phyloP scores from a whole-genome alignment of 1,140 invertebrate genomes.

The Aphelenchoides besseyi region DNA sequence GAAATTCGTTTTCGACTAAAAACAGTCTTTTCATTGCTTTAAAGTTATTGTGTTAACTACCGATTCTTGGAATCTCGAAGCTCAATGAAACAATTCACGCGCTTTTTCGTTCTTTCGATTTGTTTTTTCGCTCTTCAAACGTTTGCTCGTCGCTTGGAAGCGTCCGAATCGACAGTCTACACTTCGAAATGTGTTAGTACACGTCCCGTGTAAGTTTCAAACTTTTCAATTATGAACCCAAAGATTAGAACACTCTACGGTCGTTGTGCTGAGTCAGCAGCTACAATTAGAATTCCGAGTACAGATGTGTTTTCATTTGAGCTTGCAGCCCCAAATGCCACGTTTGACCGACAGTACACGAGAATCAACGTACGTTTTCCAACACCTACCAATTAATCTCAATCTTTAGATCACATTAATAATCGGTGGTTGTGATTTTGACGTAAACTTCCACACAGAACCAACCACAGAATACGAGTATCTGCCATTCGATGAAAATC shows the following conservation, averaged over 20 bases:
- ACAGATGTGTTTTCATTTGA: not conserved
- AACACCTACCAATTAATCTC: not conserved
- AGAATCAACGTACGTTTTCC: not conserved
- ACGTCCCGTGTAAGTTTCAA: no score
- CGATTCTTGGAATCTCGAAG: no score
- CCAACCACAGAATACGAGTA: not conserved
- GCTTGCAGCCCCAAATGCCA: not conserved
- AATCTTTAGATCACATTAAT: not conserved
- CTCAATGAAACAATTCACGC: no score
- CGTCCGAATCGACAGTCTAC: no score
- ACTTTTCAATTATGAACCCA: no score
- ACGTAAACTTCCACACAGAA: not conserved
- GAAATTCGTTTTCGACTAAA: no score
- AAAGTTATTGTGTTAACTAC: no score
- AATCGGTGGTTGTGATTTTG: not conserved
- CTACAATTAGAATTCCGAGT: not conserved
- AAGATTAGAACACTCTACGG: not conserved
- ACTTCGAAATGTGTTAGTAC: no score
- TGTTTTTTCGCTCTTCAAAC: no score
- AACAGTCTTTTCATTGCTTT: no score
- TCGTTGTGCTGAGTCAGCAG: not conserved
- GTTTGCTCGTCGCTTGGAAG: no score
- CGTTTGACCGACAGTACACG: not conserved
- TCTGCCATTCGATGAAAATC: not conserved
- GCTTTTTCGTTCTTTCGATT: no score